Base-by-base conservation (phyloP, 2,888 invertebrate genomes). In the Polyploca ridens region DNA sequence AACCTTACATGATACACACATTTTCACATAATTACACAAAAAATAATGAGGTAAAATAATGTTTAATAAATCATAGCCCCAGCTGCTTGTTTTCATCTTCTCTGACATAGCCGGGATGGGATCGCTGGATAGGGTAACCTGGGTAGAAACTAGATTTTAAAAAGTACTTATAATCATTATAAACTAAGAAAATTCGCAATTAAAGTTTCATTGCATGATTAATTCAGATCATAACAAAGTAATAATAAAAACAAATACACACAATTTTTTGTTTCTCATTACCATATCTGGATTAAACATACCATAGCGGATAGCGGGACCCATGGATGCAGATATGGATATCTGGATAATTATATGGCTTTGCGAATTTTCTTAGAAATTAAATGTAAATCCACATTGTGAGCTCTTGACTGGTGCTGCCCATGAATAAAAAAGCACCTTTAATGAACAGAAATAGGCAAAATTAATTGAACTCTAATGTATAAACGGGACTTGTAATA, bases 71-170 rank as follows among this genome's bases (percentile, higher is more conserved):
- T 71, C 74, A 81, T 78, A 90, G 93, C 94, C 86, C 91, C 93
- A 94, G 91, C 93, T 93, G 94, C 90, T 93, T 93, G 93, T 93
- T 94, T 91, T 89, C 88, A 75, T 89, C 89, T 90, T 87, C 90
- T 84, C 81, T 89, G 91, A 88, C 90, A 92, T 91, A 81, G 88
- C 90, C 90, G 88, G 92, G 93, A 91, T 85, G 87, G 93, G 93
- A 90, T 86, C 89, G 87, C 92, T 91, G 93, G 93, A 86, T 87
- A 89, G 91, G 93, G 90, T 89, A 73, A 90, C 92, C 93, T 91
- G 90, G 91, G 90, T 90, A 89, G 77, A 90, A 90, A 88, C 78
- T 83, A 84, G 74, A 86, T 81, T 83, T 80, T 69, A 27, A 19
- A 85, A 67, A 84, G 82, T 81, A 54, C 3, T 54, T 54, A 76